These are phyloP conservation scores for Crotalus helleri DNA, from an alignment of 2,113 vertebrate species.

Conservation along the genomic window DNA sequence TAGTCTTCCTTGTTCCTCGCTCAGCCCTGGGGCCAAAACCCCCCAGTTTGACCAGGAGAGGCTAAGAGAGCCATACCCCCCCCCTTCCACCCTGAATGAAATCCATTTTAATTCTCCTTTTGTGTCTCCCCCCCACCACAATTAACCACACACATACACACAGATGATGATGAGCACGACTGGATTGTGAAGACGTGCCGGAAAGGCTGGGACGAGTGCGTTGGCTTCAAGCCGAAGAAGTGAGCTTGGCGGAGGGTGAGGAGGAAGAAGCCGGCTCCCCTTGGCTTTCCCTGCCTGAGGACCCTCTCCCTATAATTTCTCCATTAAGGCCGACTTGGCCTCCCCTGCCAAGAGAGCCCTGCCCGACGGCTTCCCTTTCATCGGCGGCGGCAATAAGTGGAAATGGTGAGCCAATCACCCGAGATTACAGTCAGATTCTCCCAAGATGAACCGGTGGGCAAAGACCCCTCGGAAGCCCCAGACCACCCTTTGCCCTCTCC, in stretches of 20 bases:
- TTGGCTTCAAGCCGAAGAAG: conserved; percentile 29
- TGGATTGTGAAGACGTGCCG: conserved; percentile 87
- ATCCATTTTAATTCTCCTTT: background rate
- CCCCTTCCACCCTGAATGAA: background rate
- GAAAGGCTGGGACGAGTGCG: conserved; percentile 72
- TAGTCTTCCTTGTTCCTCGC: background rate
- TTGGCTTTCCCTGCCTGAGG: conserved; percentile 14
- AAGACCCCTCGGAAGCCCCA: conserved; percentile 25
- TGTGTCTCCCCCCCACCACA: no score
- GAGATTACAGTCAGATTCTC: conserved; percentile 49
- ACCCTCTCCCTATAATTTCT: conserved; percentile 37
- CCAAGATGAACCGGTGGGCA: conserved; percentile 49
- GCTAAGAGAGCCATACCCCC: background rate
- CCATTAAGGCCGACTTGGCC: conserved; percentile 56
- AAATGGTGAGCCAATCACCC: conserved; percentile 41
- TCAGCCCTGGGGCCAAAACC: background rate
- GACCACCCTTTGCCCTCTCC: conserved; percentile 61
- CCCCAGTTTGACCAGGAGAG: background rate
- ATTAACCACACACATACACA: background rate
- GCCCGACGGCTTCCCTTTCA: conserved; percentile 54
- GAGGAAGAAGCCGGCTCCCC: conserved; percentile 17
- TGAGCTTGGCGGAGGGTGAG: conserved; percentile 14
- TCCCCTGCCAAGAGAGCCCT: conserved; percentile 60
- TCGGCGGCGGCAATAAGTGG: conserved; percentile 52
- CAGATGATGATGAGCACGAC: conserved; percentile 85